A percentile compares a stretch with the other conserved stretches of the same genome.
phyloP scores from a whole-genome alignment of 2,797 vertebrate genomes.

The Mormyrus hasselquistii region DNA sequence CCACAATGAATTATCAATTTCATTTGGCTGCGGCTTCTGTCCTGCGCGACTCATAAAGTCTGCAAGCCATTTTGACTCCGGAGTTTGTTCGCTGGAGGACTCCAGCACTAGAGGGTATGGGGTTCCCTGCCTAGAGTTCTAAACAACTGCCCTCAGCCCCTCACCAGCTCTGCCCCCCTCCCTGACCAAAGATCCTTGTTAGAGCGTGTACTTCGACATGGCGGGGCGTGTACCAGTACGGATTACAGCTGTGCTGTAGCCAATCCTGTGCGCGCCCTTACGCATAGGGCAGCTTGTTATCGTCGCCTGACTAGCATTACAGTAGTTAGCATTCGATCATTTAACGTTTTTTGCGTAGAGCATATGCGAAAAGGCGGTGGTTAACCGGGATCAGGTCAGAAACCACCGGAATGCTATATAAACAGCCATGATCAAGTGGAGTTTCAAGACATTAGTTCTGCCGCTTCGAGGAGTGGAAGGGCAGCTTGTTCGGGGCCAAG shows the following conservation, averaged over 20 bases:
- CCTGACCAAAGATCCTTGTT: background rate
- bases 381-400: conserved; percentile 13
- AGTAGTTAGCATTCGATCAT: background rate
- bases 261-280: background rate
- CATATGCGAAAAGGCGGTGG: background rate
- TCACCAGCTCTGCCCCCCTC: background rate
- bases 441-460: background rate
- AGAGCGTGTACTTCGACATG: background rate
- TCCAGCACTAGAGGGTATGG: background rate
- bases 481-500: background rate
- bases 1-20: conserved; percentile 21
- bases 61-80: conserved; percentile 11
- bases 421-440: conserved; percentile 6
- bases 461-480: background rate
- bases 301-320: background rate
- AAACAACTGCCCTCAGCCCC: background rate
- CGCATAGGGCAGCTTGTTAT: background rate
- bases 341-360: background rate
- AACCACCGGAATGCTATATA: conserved; percentile 14
- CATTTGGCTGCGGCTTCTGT: conserved; percentile 16
- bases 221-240: background rate
- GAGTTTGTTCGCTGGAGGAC: conserved; percentile 5
- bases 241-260: background rate
- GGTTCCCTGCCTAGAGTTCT: background rate
- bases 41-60: conserved; percentile 24